Evolutionary conservation across 2,797 vertebrate genomes (phyloP).

Genomic region (Hippocampus kuda): DNA sequence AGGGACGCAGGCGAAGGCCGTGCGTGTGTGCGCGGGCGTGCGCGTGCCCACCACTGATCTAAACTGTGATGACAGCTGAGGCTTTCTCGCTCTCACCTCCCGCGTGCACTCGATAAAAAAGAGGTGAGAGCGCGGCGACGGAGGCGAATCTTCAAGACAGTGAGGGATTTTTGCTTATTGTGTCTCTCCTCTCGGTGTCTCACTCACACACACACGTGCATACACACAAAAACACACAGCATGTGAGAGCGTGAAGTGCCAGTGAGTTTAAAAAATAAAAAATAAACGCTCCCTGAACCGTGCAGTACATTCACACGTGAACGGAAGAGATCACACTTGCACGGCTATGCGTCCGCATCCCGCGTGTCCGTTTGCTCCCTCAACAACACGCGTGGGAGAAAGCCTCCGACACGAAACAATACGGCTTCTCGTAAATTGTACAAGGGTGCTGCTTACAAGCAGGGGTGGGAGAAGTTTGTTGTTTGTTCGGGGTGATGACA

Average conservation of each 20-base stretch:
- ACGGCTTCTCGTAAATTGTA: neutral
- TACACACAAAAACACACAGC: slow-evolving; percentile 8
- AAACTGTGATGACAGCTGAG: slow-evolving; percentile 57
- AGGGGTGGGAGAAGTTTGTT: neutral
- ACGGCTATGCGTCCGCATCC: slow-evolving; percentile 18
- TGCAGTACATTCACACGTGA: slow-evolving; percentile 37
- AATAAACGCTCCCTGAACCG: slow-evolving; percentile 20
- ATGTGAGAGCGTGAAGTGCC: neutral
- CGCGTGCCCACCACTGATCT: slow-evolving; percentile 36
- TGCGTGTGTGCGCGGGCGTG: neutral
- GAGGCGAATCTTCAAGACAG: slow-evolving; percentile 39
- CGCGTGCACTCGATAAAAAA: slow-evolving; percentile 25
- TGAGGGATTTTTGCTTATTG: slow-evolving; percentile 33
- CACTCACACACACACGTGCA: neutral
- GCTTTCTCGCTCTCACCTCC: slow-evolving; percentile 55
- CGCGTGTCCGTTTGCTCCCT: slow-evolving; percentile 16
- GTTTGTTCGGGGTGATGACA: neutral
- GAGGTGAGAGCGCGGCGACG: slow-evolving; percentile 45
- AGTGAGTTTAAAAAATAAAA: slow-evolving; percentile 18
- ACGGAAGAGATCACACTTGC: slow-evolving; percentile 23
- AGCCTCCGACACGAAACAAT: slow-evolving; percentile 21
- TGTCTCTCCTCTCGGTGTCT: neutral
- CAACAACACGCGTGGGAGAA: slow-evolving; percentile 30
- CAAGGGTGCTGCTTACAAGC: neutral
- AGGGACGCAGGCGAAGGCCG: neutral